Percentiles rank a stretch among this genome's conserved stretches.
These are phyloP conservation scores for Delia radicum DNA, from an alignment of 1,140 invertebrate species.

Conservation along the genomic window DNA sequence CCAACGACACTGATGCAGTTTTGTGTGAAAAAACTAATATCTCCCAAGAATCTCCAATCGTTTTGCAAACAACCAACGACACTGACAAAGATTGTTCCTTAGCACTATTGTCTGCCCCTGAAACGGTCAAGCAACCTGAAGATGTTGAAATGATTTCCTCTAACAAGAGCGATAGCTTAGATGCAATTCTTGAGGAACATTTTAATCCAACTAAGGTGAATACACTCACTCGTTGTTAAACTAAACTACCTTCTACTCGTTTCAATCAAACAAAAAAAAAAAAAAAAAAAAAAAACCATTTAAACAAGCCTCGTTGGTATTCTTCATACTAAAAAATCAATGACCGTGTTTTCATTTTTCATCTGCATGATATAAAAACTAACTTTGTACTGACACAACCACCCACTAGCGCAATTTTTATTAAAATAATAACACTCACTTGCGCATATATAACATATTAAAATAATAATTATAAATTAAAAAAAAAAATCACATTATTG, in stretches of 20 bases:
- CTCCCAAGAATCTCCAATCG: not conserved
- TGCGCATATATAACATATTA: not conserved
- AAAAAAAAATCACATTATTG: not conserved
- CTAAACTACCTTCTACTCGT: not conserved
- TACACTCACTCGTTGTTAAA: not conserved
- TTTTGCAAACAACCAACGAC: not conserved
- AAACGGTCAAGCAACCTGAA: not conserved
- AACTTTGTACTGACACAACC: not conserved
- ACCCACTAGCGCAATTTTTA: not conserved
- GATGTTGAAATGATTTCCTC: not conserved
- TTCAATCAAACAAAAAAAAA: constrained; percentile 1
- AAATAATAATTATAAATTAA: not conserved
- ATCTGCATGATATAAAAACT: constrained; percentile 12
- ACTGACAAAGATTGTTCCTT: not conserved
- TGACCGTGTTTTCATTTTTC: not conserved
- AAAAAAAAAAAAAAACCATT: constrained; percentile 13
- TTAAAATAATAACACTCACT: not conserved
- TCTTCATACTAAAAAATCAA: not conserved
- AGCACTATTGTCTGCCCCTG: not conserved
- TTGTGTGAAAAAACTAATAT: not conserved
- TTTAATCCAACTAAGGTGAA: constrained; percentile 2
- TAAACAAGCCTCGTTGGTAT: not conserved
- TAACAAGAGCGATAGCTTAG: not conserved
- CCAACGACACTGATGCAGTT: not conserved
- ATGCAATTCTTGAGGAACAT: not conserved